These are phyloP conservation scores for Acrobasis consociella DNA, from an alignment of 2,888 invertebrate genomes.

Conservation along the genomic window DNA sequence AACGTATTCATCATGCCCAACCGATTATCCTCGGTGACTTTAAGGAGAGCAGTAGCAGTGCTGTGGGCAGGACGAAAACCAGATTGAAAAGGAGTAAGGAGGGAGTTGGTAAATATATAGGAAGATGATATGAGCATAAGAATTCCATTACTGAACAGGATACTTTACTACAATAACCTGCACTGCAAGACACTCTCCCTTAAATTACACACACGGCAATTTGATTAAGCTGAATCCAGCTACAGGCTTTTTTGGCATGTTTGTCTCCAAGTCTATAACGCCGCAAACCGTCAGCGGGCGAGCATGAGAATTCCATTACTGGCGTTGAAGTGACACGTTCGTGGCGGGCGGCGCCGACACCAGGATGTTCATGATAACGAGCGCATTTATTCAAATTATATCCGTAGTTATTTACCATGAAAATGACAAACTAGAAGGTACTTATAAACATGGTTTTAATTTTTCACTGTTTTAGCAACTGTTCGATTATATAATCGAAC, in stretches of 20 bases:
- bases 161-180: slow-evolving; percentile 25
- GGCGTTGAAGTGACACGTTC: slow-evolving; percentile 66
- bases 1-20: too few relatives aligned
- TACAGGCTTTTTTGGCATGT: neutral
- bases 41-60: too few relatives aligned
- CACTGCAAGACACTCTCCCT: neutral
- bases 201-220: too few relatives aligned
- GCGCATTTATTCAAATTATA: slow-evolving; percentile 52
- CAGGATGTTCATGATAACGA: slow-evolving; percentile 44
- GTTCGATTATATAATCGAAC: too few relatives aligned
- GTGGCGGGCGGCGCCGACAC: slow-evolving; percentile 38
- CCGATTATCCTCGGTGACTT: too few relatives aligned
- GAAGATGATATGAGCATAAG: slow-evolving; percentile 79
- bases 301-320: slow-evolving; percentile 81
- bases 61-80: too few relatives aligned
- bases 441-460: too few relatives aligned
- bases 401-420: slow-evolving; percentile 33
- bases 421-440: neutral
- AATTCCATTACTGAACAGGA: slow-evolving; percentile 70
- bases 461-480: too few relatives aligned
- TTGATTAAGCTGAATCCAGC: too few relatives aligned
- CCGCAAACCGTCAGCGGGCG: slow-evolving; percentile 69
- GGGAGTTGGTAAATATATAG: too few relatives aligned
- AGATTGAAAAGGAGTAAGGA: too few relatives aligned
- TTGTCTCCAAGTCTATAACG: slow-evolving; percentile 33